Evolutionary conservation across 2,113 vertebrate species (phyloP).

Genomic region (Hiodon tergisus): DNA sequence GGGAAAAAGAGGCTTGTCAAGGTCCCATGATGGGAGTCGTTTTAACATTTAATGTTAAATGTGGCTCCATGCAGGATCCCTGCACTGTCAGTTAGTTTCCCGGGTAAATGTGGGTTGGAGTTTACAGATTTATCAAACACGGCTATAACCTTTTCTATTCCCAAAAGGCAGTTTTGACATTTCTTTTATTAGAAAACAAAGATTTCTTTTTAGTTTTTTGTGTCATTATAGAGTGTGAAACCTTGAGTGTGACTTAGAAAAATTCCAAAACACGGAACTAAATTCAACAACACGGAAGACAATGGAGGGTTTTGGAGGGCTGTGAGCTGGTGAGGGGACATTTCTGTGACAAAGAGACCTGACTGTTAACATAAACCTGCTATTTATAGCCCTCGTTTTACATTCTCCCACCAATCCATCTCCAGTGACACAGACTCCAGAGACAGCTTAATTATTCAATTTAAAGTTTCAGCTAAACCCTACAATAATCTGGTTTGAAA

Average conservation of each 20-base stretch:
- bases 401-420: slow-evolving; percentile 4
- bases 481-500: slow-evolving; percentile 5
- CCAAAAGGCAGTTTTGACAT: not conserved
- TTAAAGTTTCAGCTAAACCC: slow-evolving; percentile 15
- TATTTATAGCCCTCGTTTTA: slow-evolving; percentile 9
- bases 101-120: not conserved
- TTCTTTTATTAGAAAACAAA: too few relatives aligned
- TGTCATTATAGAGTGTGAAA: not conserved
- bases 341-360: not conserved
- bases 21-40: too few relatives aligned
- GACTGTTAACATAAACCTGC: slow-evolving; percentile 1
- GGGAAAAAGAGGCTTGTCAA: not conserved
- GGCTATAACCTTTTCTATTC: not conserved
- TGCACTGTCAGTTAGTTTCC: too few relatives aligned
- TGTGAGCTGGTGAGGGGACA: not conserved
- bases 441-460: slow-evolving; percentile 21
- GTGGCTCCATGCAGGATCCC: too few relatives aligned
- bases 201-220: not conserved
- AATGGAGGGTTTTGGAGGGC: not conserved
- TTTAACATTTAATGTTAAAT: too few relatives aligned
- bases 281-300: slow-evolving; percentile 6
- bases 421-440: not conserved
- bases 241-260: not conserved
- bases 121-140: not conserved
- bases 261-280: not conserved